Base-by-base conservation (phyloP, 2,888 invertebrate species). In the Bugulina stolonifera region DNA sequence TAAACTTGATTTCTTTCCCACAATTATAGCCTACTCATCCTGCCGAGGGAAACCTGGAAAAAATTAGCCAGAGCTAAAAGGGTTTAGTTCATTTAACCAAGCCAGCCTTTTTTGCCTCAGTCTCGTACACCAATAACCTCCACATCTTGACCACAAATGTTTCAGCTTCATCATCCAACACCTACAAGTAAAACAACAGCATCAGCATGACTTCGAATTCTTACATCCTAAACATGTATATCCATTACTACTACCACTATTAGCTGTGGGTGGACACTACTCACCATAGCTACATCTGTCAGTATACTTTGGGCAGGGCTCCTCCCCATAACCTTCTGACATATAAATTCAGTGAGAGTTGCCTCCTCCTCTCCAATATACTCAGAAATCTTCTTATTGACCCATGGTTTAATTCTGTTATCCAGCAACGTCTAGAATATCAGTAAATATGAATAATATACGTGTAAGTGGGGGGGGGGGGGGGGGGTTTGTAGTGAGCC, bases 141-240 rank as follows among this genome's bases (percentile, higher is more conserved):
- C 99, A 99, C 96, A 99, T 95, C 89, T 99, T 99, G 76, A 99
- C 96, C 79, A 99, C 97, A 88, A 99, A 99, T 77, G 97, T 96
- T 87, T 99, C 98, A 1, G 99, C 99, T 86, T 99, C 99, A 84
- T 99, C 98, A 85, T 99, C 99, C 81, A 99, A 88, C 78, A 99
- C 96, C 97, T 97, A 84, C 1, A 83, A 85, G 75, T 76, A 76
- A 77, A 55, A 55, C 23, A 23, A 43, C 43, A 43, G 43, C 43
- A 43, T n/a, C n/a, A n/a, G n/a, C 43, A 43, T 43, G 10, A 10
- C 18, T 43, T 43, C 43, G 18, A 43, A 10, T 43, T 18, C 18
- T 10, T 43, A 43, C 43, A 43, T 10, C 43, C 43, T 43, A 43
- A 43, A 18, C 43, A 5, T 18, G 5, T 18, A 43, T 5, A 10